Conservation (phyloP, 2,888 invertebrate genomes). For the Drosophila melanocephala region DNA sequence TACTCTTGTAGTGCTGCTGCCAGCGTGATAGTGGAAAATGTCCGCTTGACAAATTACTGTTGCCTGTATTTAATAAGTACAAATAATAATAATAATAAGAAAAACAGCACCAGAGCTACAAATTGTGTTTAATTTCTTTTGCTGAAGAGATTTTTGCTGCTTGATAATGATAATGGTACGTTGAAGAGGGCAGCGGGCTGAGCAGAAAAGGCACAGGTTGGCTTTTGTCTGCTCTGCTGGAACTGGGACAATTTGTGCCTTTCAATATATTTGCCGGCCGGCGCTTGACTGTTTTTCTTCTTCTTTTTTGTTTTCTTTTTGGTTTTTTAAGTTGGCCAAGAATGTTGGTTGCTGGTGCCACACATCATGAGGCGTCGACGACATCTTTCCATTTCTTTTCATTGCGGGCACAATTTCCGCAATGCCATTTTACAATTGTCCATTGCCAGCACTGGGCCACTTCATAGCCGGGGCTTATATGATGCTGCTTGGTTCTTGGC, state of each 20-base stretch:
- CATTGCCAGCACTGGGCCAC: slow-evolving; percentile 39
- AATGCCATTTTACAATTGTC: slow-evolving; percentile 75
- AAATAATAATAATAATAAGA: slow-evolving; percentile 53
- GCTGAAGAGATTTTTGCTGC: slow-evolving; percentile 37
- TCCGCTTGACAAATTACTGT: slow-evolving; percentile 43
- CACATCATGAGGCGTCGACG: slow-evolving; percentile 43
- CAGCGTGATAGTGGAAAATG: slow-evolving; percentile 18
- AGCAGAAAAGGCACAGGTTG: slow-evolving; percentile 22
- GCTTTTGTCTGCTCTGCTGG: slow-evolving; percentile 60
- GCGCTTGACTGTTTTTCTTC: slow-evolving; percentile 28
- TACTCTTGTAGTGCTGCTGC: neutral
- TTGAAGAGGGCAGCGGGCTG: neutral
- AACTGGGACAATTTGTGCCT: slow-evolving; percentile 73
- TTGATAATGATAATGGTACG: slow-evolving; percentile 15
- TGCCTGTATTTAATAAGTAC: slow-evolving; percentile 54
- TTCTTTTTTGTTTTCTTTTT: slow-evolving; percentile 25
- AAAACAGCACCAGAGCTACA: slow-evolving; percentile 32
- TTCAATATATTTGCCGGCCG: slow-evolving; percentile 49
- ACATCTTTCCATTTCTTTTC: slow-evolving; percentile 59
- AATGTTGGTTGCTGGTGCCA: slow-evolving; percentile 47
- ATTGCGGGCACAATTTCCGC: slow-evolving; percentile 75
- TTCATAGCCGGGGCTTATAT: slow-evolving; percentile 22
- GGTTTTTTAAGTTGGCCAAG: slow-evolving; percentile 59
- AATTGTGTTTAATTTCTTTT: slow-evolving; percentile 73
- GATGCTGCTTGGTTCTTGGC: slow-evolving; percentile 40